phyloP scores from a whole-genome alignment of 2,797 vertebrate species.

The Hirundo rustica region DNA sequence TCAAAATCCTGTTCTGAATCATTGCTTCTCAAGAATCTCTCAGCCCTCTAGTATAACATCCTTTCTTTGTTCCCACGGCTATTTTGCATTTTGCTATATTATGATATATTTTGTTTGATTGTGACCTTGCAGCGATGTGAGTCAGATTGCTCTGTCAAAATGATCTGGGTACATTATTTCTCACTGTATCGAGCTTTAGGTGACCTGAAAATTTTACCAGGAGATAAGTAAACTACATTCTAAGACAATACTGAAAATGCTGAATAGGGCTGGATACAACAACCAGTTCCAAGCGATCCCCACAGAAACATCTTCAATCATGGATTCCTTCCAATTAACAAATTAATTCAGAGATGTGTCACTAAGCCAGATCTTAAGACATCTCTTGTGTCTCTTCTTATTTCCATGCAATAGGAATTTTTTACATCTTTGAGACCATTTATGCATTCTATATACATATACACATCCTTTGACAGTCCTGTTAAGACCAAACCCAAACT shows the following conservation, averaged over 20 bases:
- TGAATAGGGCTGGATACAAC: not conserved
- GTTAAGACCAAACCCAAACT: not conserved
- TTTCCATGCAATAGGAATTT: not conserved
- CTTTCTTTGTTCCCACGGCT: not conserved
- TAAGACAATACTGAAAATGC: not conserved
- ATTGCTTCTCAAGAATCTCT: slow-evolving; percentile 2
- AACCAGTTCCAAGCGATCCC: not conserved
- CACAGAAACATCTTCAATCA: not conserved
- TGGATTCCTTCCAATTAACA: not conserved
- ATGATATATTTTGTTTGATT: not conserved
- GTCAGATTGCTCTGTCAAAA: not conserved
- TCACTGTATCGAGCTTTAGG: not conserved
- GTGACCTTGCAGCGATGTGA: not conserved
- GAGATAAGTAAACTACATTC: not conserved
- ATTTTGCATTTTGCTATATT: not conserved
- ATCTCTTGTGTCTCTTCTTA: not conserved
- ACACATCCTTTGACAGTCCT: not conserved
- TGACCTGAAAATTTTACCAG: not conserved
- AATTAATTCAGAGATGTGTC: not conserved
- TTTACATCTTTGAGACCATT: not conserved
- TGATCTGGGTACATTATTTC: not conserved
- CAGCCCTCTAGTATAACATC: not conserved
- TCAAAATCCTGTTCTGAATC: slow-evolving; percentile 10
- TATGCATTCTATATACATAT: not conserved
- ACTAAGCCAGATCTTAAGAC: not conserved